Evolutionary conservation across 2,113 vertebrate genomes (phyloP).

Genomic region (Pseudonaja textilis): DNA sequence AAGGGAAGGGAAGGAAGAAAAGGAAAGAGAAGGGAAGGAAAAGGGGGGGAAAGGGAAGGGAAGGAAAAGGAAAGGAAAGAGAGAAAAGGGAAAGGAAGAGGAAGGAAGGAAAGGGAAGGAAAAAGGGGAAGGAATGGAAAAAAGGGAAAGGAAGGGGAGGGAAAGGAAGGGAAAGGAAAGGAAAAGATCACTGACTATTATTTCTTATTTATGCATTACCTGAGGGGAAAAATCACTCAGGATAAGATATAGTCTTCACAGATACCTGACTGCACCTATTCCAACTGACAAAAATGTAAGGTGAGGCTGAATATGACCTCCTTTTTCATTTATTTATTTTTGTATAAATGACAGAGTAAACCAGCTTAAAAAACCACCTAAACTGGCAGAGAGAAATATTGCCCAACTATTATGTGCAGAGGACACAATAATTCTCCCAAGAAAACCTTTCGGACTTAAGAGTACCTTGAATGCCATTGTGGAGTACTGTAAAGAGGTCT

Average conservation of each 20-base stretch:
- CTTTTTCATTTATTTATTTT: not conserved
- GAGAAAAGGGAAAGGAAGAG: too few relatives aligned
- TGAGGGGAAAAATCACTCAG: not conserved
- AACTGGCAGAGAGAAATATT: not conserved
- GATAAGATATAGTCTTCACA: not conserved
- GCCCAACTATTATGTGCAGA: not conserved
- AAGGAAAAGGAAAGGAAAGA: too few relatives aligned
- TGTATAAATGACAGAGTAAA: not conserved
- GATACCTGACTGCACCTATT: not conserved
- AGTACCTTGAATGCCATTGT: not conserved
- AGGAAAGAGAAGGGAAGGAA: slow-evolving; percentile 65
- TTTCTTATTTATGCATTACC: not conserved
- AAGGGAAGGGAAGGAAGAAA: slow-evolving; percentile 65
- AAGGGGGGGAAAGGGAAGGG: too few relatives aligned
- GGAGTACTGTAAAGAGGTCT: too few relatives aligned
- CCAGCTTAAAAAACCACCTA: not conserved
- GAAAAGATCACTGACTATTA: slow-evolving; percentile 38
- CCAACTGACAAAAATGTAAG: not conserved
- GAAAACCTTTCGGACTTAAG: not conserved
- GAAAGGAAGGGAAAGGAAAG: not conserved
- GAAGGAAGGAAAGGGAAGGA: too few relatives aligned
- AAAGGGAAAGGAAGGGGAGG: too few relatives aligned
- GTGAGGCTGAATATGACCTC: not conserved
- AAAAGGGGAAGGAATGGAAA: too few relatives aligned
- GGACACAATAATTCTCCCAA: not conserved